These are phyloP conservation scores for Zaprionus ornatus DNA, from an alignment of 1,140 invertebrate species.

Conservation along the genomic window DNA sequence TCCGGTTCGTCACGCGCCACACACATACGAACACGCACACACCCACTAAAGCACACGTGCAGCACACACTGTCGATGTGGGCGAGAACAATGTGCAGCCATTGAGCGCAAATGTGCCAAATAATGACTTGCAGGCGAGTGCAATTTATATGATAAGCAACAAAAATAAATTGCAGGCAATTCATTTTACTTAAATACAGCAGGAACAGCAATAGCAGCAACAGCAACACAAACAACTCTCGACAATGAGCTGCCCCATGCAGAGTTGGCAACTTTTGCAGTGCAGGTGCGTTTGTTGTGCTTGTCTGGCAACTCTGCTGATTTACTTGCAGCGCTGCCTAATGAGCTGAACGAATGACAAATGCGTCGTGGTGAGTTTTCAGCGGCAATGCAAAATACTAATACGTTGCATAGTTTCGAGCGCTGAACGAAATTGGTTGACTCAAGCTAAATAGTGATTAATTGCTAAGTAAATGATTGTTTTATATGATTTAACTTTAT, in stretches of 20 bases:
- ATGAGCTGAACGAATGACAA: slow-evolving; percentile 39
- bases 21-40: slow-evolving; percentile 10
- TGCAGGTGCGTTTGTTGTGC: slow-evolving; percentile 50
- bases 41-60: slow-evolving; percentile 14
- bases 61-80: slow-evolving; percentile 21
- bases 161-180: slow-evolving; percentile 80
- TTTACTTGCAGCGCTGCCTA: slow-evolving; percentile 52
- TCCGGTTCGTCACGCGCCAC: slow-evolving; percentile 72
- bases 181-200: slow-evolving; percentile 78
- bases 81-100: slow-evolving; percentile 74
- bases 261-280: slow-evolving; percentile 43
- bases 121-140: slow-evolving; percentile 79
- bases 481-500: not conserved
- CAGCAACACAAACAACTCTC: slow-evolving; percentile 18
- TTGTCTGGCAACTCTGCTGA: slow-evolving; percentile 45
- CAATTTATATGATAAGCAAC: slow-evolving; percentile 81
- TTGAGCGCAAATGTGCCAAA: slow-evolving; percentile 80
- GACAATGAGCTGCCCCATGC: slow-evolving; percentile 42
- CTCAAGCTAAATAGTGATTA: not conserved
- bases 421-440: not conserved
- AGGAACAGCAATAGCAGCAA: slow-evolving; percentile 35
- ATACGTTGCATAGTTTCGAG: slow-evolving; percentile 22
- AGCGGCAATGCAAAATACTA: not conserved
- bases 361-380: not conserved
- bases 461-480: not conserved